A percentile compares a stretch with the other conserved stretches of the same genome.
Conservation (phyloP, 1,140 invertebrate species). For the Armadillidium nasatum region DNA sequence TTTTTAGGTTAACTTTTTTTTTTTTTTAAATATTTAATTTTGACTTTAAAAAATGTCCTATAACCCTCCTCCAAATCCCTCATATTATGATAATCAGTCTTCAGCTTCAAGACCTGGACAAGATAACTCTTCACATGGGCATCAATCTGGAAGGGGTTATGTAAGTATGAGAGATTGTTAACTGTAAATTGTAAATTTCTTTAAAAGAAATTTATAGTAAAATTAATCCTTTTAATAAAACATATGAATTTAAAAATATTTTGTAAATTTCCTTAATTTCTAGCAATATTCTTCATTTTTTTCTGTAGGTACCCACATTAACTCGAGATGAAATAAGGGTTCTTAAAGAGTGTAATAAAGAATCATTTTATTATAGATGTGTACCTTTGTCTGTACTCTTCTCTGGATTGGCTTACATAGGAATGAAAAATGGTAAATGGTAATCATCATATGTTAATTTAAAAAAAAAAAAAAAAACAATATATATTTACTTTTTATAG, state of each 20-base stretch:
- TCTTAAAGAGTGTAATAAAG: neutral
- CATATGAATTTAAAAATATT: too few species aligned
- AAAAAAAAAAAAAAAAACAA: too few species aligned
- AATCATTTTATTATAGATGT: constrained; percentile 6
- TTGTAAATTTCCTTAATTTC: neutral
- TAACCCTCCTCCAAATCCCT: neutral
- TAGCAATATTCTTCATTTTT: neutral
- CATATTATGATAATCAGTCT: neutral
- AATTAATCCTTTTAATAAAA: neutral
- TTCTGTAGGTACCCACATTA: neutral
- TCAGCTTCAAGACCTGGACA: neutral
- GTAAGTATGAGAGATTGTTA: neutral
- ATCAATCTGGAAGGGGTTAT: neutral
- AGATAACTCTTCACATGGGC: neutral
- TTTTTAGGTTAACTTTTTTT: too few species aligned
- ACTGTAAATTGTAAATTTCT: neutral
- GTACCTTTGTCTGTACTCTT: neutral
- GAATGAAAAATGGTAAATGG: constrained; percentile 10
- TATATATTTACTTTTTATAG: too few species aligned
- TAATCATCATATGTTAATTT: too few species aligned
- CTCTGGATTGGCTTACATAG: neutral
- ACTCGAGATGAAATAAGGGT: neutral
- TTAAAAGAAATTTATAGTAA: neutral
- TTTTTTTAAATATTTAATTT: too few species aligned
- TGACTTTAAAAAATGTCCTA: neutral